Percentiles rank a stretch among this genome's conserved stretches.
phyloP scores from a whole-genome alignment of 1,140 invertebrate species.

The Lysiphlebus fabarum region DNA sequence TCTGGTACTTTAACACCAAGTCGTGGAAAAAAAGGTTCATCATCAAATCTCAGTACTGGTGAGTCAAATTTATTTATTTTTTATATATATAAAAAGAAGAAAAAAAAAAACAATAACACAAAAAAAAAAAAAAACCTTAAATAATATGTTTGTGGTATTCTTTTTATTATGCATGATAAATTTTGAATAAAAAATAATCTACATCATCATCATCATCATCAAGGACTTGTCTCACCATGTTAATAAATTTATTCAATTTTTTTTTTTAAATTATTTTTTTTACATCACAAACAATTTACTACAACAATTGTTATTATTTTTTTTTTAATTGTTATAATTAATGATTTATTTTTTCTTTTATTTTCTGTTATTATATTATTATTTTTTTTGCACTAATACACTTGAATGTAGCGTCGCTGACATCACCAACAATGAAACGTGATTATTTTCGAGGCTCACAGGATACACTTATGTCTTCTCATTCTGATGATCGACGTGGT shows the following conservation, averaged over 20 bases:
- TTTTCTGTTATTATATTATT: slow-evolving; percentile 23
- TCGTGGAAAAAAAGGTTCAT: slow-evolving; percentile 76
- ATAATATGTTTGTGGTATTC: neutral
- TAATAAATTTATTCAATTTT: too few species aligned
- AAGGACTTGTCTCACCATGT: too few species aligned
- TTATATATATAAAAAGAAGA: too few species aligned
- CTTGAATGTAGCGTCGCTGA: slow-evolving; percentile 54
- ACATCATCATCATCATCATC: too few species aligned
- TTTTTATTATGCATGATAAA: slow-evolving; percentile 40
- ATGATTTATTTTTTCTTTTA: slow-evolving; percentile 32
- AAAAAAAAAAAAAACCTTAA: neutral
- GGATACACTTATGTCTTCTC: slow-evolving; percentile 70
- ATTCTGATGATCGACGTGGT: slow-evolving; percentile 51
- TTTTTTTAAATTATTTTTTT: too few species aligned
- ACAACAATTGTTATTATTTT: too few species aligned
- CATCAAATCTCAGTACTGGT: slow-evolving; percentile 76
- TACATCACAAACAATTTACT: too few species aligned
- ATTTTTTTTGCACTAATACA: slow-evolving; percentile 51
- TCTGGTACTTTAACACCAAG: slow-evolving; percentile 71
- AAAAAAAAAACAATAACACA: too few species aligned
- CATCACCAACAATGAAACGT: slow-evolving; percentile 69
- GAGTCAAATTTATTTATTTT: slow-evolving; percentile 35
- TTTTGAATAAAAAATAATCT: slow-evolving; percentile 27
- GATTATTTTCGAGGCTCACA: slow-evolving; percentile 85
- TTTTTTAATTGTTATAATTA: slow-evolving; percentile 26